Percentiles rank a stretch among this genome's conserved stretches.
phyloP scores from a whole-genome alignment of 2,888 invertebrate genomes.

The Pristionchus entomophagus region DNA sequence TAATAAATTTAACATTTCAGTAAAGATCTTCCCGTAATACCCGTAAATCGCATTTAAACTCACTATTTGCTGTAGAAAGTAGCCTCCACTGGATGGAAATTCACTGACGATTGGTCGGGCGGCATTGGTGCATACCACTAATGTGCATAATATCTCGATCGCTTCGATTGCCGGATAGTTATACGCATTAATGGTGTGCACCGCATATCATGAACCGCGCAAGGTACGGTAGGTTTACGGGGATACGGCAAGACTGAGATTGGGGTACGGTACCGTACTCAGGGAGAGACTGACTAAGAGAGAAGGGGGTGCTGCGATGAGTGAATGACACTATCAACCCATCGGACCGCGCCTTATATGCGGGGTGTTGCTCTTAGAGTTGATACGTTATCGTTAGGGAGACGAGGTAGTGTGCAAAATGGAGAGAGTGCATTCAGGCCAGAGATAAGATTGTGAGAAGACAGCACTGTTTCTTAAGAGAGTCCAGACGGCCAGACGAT shows the following conservation, averaged over 20 bases:
- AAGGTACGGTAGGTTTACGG: background rate
- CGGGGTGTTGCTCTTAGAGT: background rate
- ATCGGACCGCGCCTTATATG: slow-evolving; percentile 22
- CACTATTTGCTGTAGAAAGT: background rate
- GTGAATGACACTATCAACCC: background rate
- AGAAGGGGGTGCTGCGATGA: no score
- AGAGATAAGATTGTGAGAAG: slow-evolving; percentile 4
- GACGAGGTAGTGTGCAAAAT: background rate
- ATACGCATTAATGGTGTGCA: slow-evolving; percentile 39
- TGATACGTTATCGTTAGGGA: slow-evolving; percentile 15
- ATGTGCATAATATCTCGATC: slow-evolving; percentile 68
- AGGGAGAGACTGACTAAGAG: background rate
- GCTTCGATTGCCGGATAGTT: slow-evolving; percentile 43
- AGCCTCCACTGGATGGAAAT: background rate
- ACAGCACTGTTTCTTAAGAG: background rate
- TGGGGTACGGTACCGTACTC: background rate
- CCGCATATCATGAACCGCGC: background rate
- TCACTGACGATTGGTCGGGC: background rate
- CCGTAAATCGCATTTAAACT: background rate
- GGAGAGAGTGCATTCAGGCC: background rate
- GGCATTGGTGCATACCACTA: slow-evolving; percentile 57
- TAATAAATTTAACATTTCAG: background rate
- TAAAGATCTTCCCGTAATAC: background rate
- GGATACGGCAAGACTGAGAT: background rate
- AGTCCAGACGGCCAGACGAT: background rate